Base-by-base conservation (phyloP, 2,113 vertebrate genomes). In the Dasyornis broadbenti region DNA sequence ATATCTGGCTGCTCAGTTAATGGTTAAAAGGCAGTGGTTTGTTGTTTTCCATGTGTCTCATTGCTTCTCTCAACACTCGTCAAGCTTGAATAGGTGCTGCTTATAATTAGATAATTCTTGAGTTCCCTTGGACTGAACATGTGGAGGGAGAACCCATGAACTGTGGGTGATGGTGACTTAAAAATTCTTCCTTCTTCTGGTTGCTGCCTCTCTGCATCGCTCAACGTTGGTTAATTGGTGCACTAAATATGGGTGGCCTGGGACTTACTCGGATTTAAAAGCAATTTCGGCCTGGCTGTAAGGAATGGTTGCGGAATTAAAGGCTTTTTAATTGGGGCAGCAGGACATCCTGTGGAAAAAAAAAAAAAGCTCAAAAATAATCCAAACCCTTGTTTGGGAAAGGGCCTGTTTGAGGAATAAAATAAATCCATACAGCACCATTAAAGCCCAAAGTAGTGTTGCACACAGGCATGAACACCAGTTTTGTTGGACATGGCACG, bases 321-420 rank as follows among this genome's bases (percentile, higher is more conserved):
- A 70, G 82, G 39, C 39, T 78, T 93, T 92, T 90, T 94, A 94
- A 95, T 15, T 95, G 92, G 95, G 91, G 76, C 86, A 91, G 83
- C 33, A 70, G 92, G 69, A 72, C 90, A 86, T 40, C 24, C 56
- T 37, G 19, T 27, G 27, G 13, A 10, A 40, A 31, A 39, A 60
- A 24, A 78, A 79, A 83, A 80, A 65, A n/a, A 15, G 28, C 44
- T 87, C 42, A 57, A 53, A 93, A 95, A 65, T 60, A 89, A 84
- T 80, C 40, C 71, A 77, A 57, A 40, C 21, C 31, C 53, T 56
- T 35, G 8, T 10, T 84, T 4, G 44, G 19, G 27, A 82, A 60
- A 60, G 49, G 33, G 60, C 33, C 13, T 64, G 39, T 52, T 64
- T 28, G 31, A 59, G 31, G 23, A 1, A 21, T 17, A 37, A 26